Evolutionary conservation across 2,888 invertebrate genomes (phyloP), one percentile per base, ranked within the genome.

Genomic region (Cordilura impudica): DNA sequence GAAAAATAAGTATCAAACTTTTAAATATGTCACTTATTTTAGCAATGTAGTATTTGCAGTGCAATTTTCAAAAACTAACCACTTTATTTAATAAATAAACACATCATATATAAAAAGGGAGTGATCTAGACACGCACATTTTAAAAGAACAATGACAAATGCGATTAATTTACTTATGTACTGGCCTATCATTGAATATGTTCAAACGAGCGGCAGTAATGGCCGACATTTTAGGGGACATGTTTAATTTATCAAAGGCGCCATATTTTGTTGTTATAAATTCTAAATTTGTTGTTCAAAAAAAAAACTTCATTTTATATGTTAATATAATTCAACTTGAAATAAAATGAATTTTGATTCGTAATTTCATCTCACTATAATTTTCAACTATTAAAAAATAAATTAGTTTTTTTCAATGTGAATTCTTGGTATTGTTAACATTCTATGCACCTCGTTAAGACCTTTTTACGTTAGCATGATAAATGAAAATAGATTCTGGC

Each of bases 81-180:
- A 70, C 69, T 49, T 56, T 66, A 45, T 49, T 31, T 29, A 10
- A 12, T n/a, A 7, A 26, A 65, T 56, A 29, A 2, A 58, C 58
- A 66, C 29, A 49, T 23, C 5, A 58, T 23, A 31, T 12, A 4
- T 8, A 56, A 18, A 35, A 54, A 54, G 70, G 76, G 70, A 70
- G 76, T 76, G 69, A 58, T 60, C 69, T 45, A 45, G 65, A 58
- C 76, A 70, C 70, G 70, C 76, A 76, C 49, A 21, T 65, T 26
- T 26, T 14, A 58, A 39, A 12, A 16, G 8, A 47, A 39, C 65
- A 51, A 18, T 53, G 66, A 73, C 66, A 66, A 72, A 35, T 65
- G 18, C 29, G 43, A 45, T 29, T 39, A 63, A 54, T 56, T 63
- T 35, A 21, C 10, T 12, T 29, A 4, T 6, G 12, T 49, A 2